Evolutionary conservation across 2,888 invertebrate genomes (phyloP), one percentile per base, ranked within the genome.

Genomic region (Steinernema scapterisci): DNA sequence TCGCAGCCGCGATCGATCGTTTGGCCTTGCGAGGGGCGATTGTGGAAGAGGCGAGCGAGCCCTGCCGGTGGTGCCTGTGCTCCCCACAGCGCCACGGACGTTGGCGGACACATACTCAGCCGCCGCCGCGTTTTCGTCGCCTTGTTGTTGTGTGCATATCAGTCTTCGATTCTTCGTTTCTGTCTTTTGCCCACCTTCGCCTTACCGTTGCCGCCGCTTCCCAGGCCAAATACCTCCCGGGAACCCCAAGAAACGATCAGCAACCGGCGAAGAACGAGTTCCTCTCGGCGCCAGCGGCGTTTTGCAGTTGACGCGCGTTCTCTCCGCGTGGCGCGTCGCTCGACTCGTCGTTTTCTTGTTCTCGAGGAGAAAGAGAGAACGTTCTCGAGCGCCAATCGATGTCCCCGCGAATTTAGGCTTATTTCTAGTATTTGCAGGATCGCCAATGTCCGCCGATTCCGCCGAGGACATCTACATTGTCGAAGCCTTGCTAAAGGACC

Each of bases 381-480:
- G 63, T 25, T 63, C 38, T 38, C 38, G 38, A 38, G 5, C 38
- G 9, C 38, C 63, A 31, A 54, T 54, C 54, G 21, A 19, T 48
- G 38, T n/a, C n/a, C n/a, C 38, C 9, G 38, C 38, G 38, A 38
- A 38, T 38, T 38, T 48, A 16, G 48, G n/a, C 16, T 48, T 19
- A 48, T 7, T 48, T 44, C 3, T 48, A 16, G 19, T 21, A 21
- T 16, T 63, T 63, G 23, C 63, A 63, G 63, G 63, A 16, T 5
- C 48, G 5, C n/a, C 16, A 51, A 63, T 63, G 63, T 52, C 52
- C 52, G 31, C 63, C 63, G 63, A 63, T 13, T 31, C 31, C 63
- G 27, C 23, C 23, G 63, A 63, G 27, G 71, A 76, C 73, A 73
- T 76, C 48, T 76, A 54, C 63, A 73, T 73, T 48, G 76, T 76